Percentiles rank a stretch among this genome's conserved stretches.
Conservation (phyloP, 2,888 invertebrate species). For the Nasonia oneida region DNA sequence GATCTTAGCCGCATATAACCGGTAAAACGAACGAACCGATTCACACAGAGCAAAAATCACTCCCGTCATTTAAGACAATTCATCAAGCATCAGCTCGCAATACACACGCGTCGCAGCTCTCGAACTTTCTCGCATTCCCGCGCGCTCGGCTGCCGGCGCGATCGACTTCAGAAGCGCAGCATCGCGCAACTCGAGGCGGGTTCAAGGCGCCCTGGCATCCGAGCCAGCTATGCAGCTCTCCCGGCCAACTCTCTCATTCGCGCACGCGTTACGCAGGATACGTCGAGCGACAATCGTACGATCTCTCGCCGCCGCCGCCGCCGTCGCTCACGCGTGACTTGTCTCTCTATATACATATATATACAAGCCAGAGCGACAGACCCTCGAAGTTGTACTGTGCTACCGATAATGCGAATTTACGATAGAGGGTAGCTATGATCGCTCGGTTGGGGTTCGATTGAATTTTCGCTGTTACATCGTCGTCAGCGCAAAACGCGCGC, state of each 20-base stretch:
- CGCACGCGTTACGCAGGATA: slow-evolving; percentile 32
- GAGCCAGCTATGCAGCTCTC: neutral
- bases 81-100: neutral
- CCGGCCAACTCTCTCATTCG: neutral
- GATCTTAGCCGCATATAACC: no score
- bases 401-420: slow-evolving; percentile 52
- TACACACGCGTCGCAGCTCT: neutral
- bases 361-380: neutral
- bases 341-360: neutral
- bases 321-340: slow-evolving; percentile 22
- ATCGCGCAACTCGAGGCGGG: neutral
- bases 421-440: neutral
- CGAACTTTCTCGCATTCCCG: slow-evolving; percentile 15
- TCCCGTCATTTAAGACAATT: neutral
- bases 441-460: neutral
- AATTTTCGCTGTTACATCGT: neutral
- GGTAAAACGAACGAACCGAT: neutral
- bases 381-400: neutral
- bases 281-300: slow-evolving; percentile 17
- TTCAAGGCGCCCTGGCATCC: slow-evolving; percentile 21
- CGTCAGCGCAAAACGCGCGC: neutral
- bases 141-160: neutral
- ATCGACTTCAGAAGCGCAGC: neutral
- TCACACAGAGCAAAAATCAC: neutral
- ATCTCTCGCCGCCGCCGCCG: neutral